Conservation (phyloP, 2,797 vertebrate species). For the Clarias fuscus region DNA sequence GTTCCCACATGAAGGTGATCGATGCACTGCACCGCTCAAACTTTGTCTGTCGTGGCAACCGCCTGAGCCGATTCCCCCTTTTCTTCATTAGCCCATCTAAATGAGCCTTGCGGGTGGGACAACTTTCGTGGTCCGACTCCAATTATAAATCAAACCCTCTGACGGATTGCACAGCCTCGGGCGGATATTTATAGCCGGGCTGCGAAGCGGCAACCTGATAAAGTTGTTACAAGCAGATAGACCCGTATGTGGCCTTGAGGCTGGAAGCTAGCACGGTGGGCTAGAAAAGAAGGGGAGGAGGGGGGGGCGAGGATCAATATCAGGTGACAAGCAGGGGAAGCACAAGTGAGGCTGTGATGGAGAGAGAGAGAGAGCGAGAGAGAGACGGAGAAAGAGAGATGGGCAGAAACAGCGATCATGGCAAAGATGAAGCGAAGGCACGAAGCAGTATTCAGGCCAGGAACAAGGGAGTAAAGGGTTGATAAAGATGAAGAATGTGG, state of each 20-base stretch:
- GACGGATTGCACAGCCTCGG: constrained; percentile 56
- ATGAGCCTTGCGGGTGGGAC: constrained; percentile 51
- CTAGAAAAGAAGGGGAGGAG: constrained; percentile 10
- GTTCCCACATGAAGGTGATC: constrained; percentile 32
- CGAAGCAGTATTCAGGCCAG: neutral
- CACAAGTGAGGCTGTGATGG: constrained; percentile 35
- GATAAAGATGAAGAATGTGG: constrained; percentile 49
- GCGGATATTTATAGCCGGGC: constrained; percentile 53
- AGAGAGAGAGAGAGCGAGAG: constrained; percentile 38
- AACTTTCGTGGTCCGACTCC: constrained; percentile 56
- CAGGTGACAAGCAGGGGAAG: constrained; percentile 55
- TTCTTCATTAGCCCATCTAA: constrained; percentile 53
- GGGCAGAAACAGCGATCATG: constrained; percentile 55
- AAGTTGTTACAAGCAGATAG: constrained; percentile 61
- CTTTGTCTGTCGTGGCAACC: constrained; percentile 31
- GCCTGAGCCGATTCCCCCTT: constrained; percentile 39
- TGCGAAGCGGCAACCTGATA: constrained; percentile 54
- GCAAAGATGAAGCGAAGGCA: neutral
- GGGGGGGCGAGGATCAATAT: constrained; percentile 38
- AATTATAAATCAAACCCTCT: constrained; percentile 61
- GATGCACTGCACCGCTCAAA: constrained; percentile 40
- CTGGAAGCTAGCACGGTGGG: constrained; percentile 38
- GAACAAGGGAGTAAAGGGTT: constrained; percentile 48
- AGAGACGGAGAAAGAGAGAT: constrained; percentile 24
- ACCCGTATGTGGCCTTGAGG: constrained; percentile 54